Evolutionary conservation across 2,113 vertebrate species (phyloP).

Genomic region (Lepisosteus osseus): DNA sequence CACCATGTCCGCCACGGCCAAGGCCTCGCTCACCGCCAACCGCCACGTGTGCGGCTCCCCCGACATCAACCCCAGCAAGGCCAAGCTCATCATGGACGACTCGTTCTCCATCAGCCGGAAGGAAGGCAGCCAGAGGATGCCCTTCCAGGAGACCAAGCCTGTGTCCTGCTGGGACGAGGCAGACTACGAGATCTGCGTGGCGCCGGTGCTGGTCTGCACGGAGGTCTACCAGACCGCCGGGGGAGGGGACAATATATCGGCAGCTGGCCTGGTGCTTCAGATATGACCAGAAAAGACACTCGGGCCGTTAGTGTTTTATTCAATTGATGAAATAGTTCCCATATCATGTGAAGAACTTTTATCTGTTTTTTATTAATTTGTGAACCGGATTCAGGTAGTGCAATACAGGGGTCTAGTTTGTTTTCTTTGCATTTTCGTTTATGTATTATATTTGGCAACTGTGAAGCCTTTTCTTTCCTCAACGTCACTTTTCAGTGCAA

Average conservation of each 20-base stretch:
- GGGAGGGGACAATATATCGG: conserved; percentile 78
- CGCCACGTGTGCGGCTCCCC: conserved; percentile 77
- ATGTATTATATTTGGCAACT: too few relatives aligned
- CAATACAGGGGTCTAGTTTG: too few relatives aligned
- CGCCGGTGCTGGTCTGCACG: conserved; percentile 77
- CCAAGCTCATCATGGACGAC: conserved; percentile 77
- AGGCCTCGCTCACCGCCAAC: conserved; percentile 77
- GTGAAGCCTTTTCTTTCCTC: too few relatives aligned
- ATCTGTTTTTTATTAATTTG: too few relatives aligned
- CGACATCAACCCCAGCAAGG: conserved; percentile 72
- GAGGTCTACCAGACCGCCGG: conserved; percentile 80
- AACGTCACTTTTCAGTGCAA: too few relatives aligned
- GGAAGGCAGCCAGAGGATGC: conserved; percentile 70
- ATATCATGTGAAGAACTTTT: too few relatives aligned
- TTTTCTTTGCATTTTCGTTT: too few relatives aligned
- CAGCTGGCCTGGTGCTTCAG: conserved; percentile 75
- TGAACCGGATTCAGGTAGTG: too few relatives aligned
- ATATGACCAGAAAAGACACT: conserved; percentile 47
- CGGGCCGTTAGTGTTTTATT: too few relatives aligned
- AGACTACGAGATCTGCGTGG: conserved; percentile 73
- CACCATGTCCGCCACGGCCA: conserved; percentile 78
- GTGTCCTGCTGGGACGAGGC: conserved; percentile 76
- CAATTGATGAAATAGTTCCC: too few relatives aligned
- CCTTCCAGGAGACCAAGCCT: conserved; percentile 63
- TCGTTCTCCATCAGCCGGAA: conserved; percentile 71